Evolutionary conservation across 2,113 vertebrate genomes (phyloP), one percentile per base, ranked within the genome.

Genomic region (Ophthalmotilapia sp.): DNA sequence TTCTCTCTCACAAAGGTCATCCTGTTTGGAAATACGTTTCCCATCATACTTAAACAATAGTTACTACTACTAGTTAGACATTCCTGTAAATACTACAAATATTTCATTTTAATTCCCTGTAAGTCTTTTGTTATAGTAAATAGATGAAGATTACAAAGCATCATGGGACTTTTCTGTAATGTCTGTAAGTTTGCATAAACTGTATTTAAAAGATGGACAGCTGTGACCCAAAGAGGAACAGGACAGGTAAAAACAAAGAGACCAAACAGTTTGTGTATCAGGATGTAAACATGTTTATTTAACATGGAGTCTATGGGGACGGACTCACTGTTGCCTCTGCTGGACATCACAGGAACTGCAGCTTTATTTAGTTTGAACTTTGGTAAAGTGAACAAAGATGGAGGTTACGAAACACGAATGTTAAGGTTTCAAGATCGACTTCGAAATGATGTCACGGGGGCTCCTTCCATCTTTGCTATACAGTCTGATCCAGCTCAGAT

Each of bases 61-160:
- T 68, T 23, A 40, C 3, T 62, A 10, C 33, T 21, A 21, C 19
- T 62, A 62, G 14, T 45, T 17, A 26, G 5, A 73, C 9, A 73
- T 73, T 45, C 38, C 21, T 45, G 68, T 45, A 45, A 73, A 73
- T 73, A 0, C 68, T 73, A 1, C 13, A 70, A 45, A 70, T 70
- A 70, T 65, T 8, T 38, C 33, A 68, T 38, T 73, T 73, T 42
- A 45, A 45, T 45, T 45, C 13, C 23, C 68, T 17, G 3, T 5
- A 47, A 26, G 14, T 0, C 40, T 45, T 45, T 45, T 73, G 17
- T 47, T 75, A 75, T 0, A 47, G 21, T 45, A 0, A 45, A 47
- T 47, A 75, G 2, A 26, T 75, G 6, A 45, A 47, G 40, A 29
- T 75, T 47, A 47, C 9, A 47, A 75, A 47, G 42, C 23, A 47